These are phyloP conservation scores for Drosophila lowei DNA, from an alignment of 1,140 invertebrate genomes.

Conservation along the genomic window DNA sequence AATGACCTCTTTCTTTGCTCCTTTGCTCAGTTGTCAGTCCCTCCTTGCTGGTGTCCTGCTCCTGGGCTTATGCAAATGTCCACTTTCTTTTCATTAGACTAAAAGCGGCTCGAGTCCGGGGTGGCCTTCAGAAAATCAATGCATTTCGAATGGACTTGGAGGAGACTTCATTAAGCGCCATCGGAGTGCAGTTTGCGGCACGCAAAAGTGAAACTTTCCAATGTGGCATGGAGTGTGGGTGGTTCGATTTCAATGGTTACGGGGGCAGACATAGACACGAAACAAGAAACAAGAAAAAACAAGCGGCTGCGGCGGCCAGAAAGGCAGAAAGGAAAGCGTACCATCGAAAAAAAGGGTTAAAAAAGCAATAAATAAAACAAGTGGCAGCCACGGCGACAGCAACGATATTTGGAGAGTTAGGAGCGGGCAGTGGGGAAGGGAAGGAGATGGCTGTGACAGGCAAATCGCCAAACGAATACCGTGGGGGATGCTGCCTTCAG, in stretches of 20 bases:
- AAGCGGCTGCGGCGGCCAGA: conserved; percentile 15
- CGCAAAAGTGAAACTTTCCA: conserved; percentile 64
- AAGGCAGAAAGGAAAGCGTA: conserved; percentile 52
- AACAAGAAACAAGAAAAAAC: conserved; percentile 25
- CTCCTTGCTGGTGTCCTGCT: background rate
- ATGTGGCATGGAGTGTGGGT: background rate
- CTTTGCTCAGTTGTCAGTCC: background rate
- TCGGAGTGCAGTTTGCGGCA: conserved; percentile 40
- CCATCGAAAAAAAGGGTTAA: conserved; percentile 76
- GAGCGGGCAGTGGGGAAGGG: background rate
- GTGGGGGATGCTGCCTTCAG: conserved; percentile 51
- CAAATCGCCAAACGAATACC: conserved; percentile 80
- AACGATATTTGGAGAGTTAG: conserved; percentile 68
- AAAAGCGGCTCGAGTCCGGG: conserved; percentile 20
- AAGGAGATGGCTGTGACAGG: conserved; percentile 56
- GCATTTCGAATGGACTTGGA: conserved; percentile 62
- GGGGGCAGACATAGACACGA: background rate
- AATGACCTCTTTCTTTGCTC: conserved; percentile 15
- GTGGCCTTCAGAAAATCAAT: conserved; percentile 55
- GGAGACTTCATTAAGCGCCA: conserved; percentile 66
- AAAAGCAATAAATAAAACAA: conserved; percentile 82
- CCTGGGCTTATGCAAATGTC: conserved; percentile 43
- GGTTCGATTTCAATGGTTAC: conserved; percentile 34
- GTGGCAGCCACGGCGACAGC: conserved; percentile 74
- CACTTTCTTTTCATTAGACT: conserved; percentile 55